Base-by-base conservation (phyloP, 2,113 vertebrate species). In the Elgaria multicarinata region DNA sequence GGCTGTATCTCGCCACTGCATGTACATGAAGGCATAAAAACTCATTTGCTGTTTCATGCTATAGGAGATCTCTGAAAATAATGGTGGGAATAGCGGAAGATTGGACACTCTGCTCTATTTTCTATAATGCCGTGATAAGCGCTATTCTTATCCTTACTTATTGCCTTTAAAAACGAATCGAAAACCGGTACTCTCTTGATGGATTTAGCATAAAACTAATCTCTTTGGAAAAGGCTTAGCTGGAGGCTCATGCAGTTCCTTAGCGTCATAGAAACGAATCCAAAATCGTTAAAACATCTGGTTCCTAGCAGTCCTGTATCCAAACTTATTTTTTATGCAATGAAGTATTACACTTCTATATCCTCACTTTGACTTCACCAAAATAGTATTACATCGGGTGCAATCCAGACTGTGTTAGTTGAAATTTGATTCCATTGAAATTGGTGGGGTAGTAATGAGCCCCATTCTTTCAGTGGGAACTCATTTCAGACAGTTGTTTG, bases 281-380 rank as follows among this genome's bases (percentile, higher is more conserved):
- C 50, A 50, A 92, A 90, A 91, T 88, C 88, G 84, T 58, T 0
- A 90, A 55, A 87, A 85, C 0, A 0, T 88, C 93, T 84, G 87
- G 39, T 12, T 90, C 71, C 46, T 28, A 69, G 83, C 82, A 89
- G 80, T 46, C 39, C 1, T 0, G 1, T 0, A 83, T 26, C 71
- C 24, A 36, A n/a, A 58, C 87, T 91, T 93, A 79, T 95, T 95
- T 96, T 96, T 96, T 97, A 96, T 97, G 97, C 97, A 97, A 96
- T 89, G 92, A 90, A 86, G 1, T 22, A 28, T 31, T 69, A 18
- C 42, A 55, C 90, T 28, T 67, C 90, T 87, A 86, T 89, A 4
- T 80, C 72, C 92, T 87, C 46, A 46, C 85, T 86, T 95, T 90
- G 71, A 79, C 93, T 93, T 88, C 4, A 20, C 0, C 91, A 46